phyloP scores from a whole-genome alignment of 2,797 vertebrate species.

The Falco novaeseelandiae region DNA sequence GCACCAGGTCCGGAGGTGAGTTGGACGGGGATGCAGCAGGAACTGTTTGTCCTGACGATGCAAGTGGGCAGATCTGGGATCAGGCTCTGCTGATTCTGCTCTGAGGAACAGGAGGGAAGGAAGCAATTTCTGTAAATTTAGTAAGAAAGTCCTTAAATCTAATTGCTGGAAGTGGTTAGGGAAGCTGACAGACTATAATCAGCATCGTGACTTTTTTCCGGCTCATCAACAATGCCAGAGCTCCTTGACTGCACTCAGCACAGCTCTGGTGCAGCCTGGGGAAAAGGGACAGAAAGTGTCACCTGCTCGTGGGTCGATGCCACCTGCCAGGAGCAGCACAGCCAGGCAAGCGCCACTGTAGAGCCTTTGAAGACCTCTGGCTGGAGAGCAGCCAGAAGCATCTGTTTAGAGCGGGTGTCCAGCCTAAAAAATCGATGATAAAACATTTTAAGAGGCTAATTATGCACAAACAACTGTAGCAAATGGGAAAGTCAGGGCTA shows the following conservation, averaged over 20 bases:
- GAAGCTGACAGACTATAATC: slow-evolving; percentile 45
- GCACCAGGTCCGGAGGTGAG: neutral
- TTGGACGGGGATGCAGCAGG: neutral
- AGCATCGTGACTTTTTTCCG: neutral
- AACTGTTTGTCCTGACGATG: neutral
- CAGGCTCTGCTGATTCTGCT: slow-evolving; percentile 22
- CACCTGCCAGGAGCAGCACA: neutral
- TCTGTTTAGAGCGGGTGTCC: neutral
- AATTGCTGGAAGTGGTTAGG: slow-evolving; percentile 62
- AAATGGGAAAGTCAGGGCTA: neutral
- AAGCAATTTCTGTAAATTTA: slow-evolving; percentile 66
- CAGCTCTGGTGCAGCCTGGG: neutral
- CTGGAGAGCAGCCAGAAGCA: neutral
- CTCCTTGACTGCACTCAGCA: neutral
- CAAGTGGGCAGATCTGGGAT: neutral
- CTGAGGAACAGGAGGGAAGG: slow-evolving; percentile 21
- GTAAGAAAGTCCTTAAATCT: slow-evolving; percentile 56
- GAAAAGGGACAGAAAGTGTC: neutral
- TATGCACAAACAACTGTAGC: neutral
- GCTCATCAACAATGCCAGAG: neutral
- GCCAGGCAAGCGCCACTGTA: neutral
- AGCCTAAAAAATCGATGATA: neutral
- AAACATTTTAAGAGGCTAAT: neutral
- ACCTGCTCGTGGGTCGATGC: neutral
- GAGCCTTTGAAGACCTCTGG: neutral